Base-by-base conservation (phyloP, 2,113 vertebrate genomes). In the Lucifuga dentata region DNA sequence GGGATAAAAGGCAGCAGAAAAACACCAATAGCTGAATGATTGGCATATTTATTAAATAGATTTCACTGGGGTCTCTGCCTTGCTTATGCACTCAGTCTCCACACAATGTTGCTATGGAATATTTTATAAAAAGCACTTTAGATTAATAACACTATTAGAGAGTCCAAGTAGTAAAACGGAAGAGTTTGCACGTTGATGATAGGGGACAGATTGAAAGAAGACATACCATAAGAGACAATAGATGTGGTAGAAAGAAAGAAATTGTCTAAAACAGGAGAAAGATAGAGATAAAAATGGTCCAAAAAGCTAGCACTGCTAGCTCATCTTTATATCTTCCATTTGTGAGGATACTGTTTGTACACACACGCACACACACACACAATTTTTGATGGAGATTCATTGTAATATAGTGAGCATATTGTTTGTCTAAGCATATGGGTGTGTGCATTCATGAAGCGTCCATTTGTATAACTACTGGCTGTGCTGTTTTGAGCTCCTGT, bases 231-330 rank as follows among this genome's bases (percentile, higher is more conserved):
- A n/a, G 26, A 43, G 5, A 26, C 20, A 38, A n/a, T 23, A 36
- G 11, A 65, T 40, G 3, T 19, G 16, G 9, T 43, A 20, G 40
- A 57, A 53, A 33, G 38, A 48, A 38, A 45, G 52, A 11, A 35
- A 48, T 36, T 62, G 16, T 32, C 19, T 8, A 57, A 20, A 46
- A 66, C 50, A 53, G 35, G 41, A 61, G 45, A 32, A 43, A 76
- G 55, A 24, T 11, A 41, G 26, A 46, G 67, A 57, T 36, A 13
- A 72, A 39, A 77, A 67, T n/a, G n/a, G n/a, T n/a, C n/a, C n/a
- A n/a, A n/a, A n/a, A n/a, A n/a, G n/a, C n/a, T n/a, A n/a, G n/a
- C 29, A 72, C 71, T 86, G 68, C 80, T 78, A 85, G 68, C 71
- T 51, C 57, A 57, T 67, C 11, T 20, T 71, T 77, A 70, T 84